Percentiles rank a stretch among this genome's conserved stretches.
Conservation (phyloP, 2,797 vertebrate genomes). For the Amazona finschi region DNA sequence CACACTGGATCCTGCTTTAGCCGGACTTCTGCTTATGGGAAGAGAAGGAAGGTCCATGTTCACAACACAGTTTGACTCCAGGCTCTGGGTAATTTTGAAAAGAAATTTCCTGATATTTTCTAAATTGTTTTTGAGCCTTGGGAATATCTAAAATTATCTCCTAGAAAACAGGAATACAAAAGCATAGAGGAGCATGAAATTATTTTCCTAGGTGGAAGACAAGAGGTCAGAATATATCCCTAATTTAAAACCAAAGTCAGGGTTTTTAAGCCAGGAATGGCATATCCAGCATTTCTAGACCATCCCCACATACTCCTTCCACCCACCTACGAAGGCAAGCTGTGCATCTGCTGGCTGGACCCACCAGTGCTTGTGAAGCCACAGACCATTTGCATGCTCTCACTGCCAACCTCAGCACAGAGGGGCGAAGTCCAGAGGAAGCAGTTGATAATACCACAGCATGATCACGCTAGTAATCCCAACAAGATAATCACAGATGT, state of each 20-base stretch:
- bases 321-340: not conserved
- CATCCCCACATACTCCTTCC: not conserved
- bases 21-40: not conserved
- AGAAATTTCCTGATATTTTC: not conserved
- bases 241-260: rapidly evolving
- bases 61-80: not conserved
- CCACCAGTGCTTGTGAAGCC: not conserved
- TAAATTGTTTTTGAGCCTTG: not conserved
- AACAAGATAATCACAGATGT: slow-evolving; percentile 71
- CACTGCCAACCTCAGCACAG: not conserved
- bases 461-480: slow-evolving; percentile 59
- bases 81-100: not conserved
- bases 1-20: not conserved
- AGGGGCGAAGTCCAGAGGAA: slow-evolving; percentile 31
- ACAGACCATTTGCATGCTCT: not conserved
- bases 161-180: not conserved
- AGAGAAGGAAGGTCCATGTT: not conserved
- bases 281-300: not conserved
- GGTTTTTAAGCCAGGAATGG: not conserved
- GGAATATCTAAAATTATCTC: not conserved
- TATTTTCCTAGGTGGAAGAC: not conserved
- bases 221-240: not conserved
- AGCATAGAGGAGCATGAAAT: rapidly evolving
- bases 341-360: not conserved
- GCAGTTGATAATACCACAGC: slow-evolving; percentile 22